Percentiles rank a stretch among this genome's conserved stretches.
Evolutionary conservation across 1,140 invertebrate genomes (phyloP).

Genomic region (Heliconius eleuchia): DNA sequence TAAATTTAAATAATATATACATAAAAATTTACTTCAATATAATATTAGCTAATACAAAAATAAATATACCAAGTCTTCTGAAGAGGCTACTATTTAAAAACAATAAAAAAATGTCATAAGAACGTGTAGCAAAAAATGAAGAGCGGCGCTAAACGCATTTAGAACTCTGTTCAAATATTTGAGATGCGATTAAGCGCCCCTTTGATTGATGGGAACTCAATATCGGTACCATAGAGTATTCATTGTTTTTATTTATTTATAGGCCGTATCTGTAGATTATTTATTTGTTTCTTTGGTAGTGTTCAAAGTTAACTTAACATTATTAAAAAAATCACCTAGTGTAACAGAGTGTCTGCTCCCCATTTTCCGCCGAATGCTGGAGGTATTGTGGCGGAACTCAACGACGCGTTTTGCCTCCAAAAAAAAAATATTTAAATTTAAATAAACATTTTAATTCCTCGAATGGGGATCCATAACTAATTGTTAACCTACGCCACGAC

Average conservation of each 20-base stretch:
- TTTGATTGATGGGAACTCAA: slow-evolving; percentile 65
- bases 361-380: no score
- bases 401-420: no score
- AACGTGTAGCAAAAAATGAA: slow-evolving; percentile 56
- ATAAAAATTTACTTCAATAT: no score
- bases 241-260: not conserved
- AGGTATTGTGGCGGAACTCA: no score
- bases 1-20: no score
- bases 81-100: slow-evolving; percentile 4
- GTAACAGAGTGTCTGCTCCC: no score
- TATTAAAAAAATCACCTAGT: no score
- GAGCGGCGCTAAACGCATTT: slow-evolving; percentile 55
- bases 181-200: slow-evolving; percentile 59
- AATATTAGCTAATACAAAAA: not conserved
- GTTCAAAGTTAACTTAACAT: no score
- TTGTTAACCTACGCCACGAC: no score
- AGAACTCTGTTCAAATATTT: slow-evolving; percentile 63
- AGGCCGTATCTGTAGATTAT: not conserved
- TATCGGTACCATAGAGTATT: slow-evolving; percentile 48
- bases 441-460: no score
- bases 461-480: no score
- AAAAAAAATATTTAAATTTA: no score
- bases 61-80: not conserved
- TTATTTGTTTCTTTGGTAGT: not conserved
- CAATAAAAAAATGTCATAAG: slow-evolving; percentile 30